Percentiles rank a stretch among this genome's conserved stretches.
Conservation (phyloP, 2,797 vertebrate genomes). For the Carcharodon carcharias region DNA sequence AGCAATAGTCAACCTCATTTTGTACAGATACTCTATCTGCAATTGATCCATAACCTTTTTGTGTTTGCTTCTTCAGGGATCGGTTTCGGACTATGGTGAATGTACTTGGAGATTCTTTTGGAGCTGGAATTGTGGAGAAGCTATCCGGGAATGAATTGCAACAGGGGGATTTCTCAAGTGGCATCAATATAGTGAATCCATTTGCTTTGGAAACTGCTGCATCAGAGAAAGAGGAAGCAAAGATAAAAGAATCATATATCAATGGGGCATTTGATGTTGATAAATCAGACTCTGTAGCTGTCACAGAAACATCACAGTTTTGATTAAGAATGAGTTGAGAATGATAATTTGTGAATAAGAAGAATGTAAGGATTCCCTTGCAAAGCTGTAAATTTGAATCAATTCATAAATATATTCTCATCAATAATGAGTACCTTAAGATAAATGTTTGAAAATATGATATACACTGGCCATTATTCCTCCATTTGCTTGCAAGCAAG, state of each 20-base stretch:
- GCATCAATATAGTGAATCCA: slow-evolving; percentile 85
- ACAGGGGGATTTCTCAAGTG: slow-evolving; percentile 77
- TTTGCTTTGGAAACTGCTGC: slow-evolving; percentile 76
- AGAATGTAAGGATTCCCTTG: not conserved
- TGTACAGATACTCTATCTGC: not conserved
- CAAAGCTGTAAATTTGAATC: slow-evolving; percentile 19
- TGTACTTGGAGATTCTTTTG: slow-evolving; percentile 89
- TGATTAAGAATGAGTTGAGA: slow-evolving; percentile 53
- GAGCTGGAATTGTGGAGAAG: slow-evolving; percentile 86
- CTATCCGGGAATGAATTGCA: slow-evolving; percentile 85
- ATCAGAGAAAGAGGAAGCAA: slow-evolving; percentile 68
- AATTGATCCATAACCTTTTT: not conserved
- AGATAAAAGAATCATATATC: slow-evolving; percentile 85
- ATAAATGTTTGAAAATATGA: not conserved
- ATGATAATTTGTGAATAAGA: not conserved
- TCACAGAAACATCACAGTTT: slow-evolving; percentile 96
- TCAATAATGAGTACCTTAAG: slow-evolving; percentile 9
- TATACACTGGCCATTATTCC: slow-evolving; percentile 26
- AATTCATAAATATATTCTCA: not conserved
- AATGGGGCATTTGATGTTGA: slow-evolving; percentile 92
- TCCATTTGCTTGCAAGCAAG: not conserved
- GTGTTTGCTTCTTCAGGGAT: slow-evolving; percentile 63
- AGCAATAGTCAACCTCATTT: not conserved
- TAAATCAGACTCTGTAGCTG: slow-evolving; percentile 90
- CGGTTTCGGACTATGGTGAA: slow-evolving; percentile 97